Evolutionary conservation across 2,797 vertebrate genomes (phyloP).

Genomic region (Leuciscus waleckii): DNA sequence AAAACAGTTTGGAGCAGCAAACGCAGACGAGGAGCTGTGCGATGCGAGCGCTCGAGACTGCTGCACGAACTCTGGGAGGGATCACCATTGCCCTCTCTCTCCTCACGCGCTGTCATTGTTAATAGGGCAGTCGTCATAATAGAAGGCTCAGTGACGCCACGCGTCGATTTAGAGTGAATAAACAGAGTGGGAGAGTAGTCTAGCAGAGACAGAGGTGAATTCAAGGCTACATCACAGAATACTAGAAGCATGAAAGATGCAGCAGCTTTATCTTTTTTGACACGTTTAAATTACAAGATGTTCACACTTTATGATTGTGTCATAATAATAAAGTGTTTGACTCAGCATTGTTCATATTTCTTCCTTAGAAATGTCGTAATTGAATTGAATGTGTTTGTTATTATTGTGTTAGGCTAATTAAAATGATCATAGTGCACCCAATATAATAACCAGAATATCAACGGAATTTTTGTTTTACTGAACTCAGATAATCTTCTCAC

Average conservation of each 20-base stretch:
- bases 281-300: not conserved
- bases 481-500: not conserved
- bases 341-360: not conserved
- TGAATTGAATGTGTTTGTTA: not conserved
- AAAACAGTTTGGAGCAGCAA: constrained; percentile 49
- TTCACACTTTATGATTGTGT: not conserved
- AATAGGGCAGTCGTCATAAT: constrained; percentile 93
- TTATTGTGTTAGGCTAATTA: not conserved
- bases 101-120: constrained; percentile 97
- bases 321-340: not conserved
- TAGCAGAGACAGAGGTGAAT: constrained; percentile 74
- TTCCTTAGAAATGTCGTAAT: not conserved
- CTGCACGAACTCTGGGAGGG: constrained; percentile 94
- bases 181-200: constrained; percentile 86
- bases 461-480: not conserved
- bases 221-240: constrained; percentile 37
- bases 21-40: constrained; percentile 79
- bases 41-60: constrained; percentile 87
- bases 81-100: constrained; percentile 95
- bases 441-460: not conserved
- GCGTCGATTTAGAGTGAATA: constrained; percentile 90
- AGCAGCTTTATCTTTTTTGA: not conserved
- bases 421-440: not conserved
- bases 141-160: constrained; percentile 95
- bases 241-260: not conserved